Conservation (phyloP, 2,888 invertebrate species). For the Loripinus fragilis region DNA sequence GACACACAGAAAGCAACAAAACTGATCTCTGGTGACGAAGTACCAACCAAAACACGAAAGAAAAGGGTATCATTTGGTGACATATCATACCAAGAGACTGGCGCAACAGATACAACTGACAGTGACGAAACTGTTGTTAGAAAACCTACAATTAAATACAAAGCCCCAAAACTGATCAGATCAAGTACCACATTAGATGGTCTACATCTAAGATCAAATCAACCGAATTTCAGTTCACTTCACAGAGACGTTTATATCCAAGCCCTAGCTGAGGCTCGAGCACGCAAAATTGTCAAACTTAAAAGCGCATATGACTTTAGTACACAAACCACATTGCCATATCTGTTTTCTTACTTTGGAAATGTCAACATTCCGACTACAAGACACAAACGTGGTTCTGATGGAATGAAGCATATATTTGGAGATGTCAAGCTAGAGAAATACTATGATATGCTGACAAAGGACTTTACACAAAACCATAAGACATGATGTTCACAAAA, state of each 20-base stretch:
- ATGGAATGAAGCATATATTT: slow-evolving; percentile 40
- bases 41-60: neutral
- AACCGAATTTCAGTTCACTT: slow-evolving; percentile 43
- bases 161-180: slow-evolving; percentile 6
- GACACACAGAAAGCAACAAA: neutral
- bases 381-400: neutral
- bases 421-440: slow-evolving; percentile 22
- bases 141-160: neutral
- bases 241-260: slow-evolving; percentile 54
- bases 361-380: neutral
- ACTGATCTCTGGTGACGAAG: neutral
- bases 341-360: slow-evolving; percentile 51
- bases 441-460: slow-evolving; percentile 5
- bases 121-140: neutral
- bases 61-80: slow-evolving; percentile 1
- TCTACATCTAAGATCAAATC: slow-evolving; percentile 15
- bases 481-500: neutral
- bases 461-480: neutral
- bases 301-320: slow-evolving; percentile 26
- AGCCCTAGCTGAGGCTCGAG: slow-evolving; percentile 41
- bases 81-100: neutral
- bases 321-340: slow-evolving; percentile 42
- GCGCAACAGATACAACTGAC: neutral
- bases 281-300: slow-evolving; percentile 28
- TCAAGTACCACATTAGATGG: slow-evolving; percentile 34